Evolutionary conservation across 2,113 vertebrate genomes (phyloP).

Genomic region (Aegotheles bennettii): DNA sequence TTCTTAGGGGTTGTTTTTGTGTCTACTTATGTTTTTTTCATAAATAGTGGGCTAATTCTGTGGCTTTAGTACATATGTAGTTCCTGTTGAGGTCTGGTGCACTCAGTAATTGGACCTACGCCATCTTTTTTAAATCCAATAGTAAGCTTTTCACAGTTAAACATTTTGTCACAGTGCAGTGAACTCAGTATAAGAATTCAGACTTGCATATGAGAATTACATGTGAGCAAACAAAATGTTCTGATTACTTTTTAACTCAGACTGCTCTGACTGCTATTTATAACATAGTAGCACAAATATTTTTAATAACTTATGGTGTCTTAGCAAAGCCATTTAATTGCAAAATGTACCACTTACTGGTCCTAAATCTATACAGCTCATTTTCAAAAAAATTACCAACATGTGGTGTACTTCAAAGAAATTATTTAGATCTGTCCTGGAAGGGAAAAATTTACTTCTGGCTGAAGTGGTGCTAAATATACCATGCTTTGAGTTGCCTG

Average conservation of each 20-base stretch:
- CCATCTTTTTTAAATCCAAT: background rate
- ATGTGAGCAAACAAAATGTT: background rate
- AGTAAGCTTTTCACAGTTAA: background rate
- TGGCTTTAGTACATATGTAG: background rate
- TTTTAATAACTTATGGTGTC: background rate
- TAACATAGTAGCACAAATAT: background rate
- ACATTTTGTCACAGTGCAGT: background rate
- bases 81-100: background rate
- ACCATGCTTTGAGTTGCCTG: background rate
- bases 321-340: background rate
- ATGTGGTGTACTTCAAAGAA: background rate
- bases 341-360: background rate
- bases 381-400: background rate
- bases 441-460: background rate
- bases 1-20: accelerated
- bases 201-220: background rate
- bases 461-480: background rate
- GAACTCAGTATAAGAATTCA: background rate
- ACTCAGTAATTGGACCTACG: background rate
- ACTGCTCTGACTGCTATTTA: background rate
- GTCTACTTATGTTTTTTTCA: accelerated
- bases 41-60: background rate
- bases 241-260: background rate
- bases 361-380: background rate
- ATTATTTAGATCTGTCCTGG: background rate